Evolutionary conservation across 2,797 vertebrate species (phyloP), one percentile per base, ranked within the genome.

Genomic region (Chelonia mydas): DNA sequence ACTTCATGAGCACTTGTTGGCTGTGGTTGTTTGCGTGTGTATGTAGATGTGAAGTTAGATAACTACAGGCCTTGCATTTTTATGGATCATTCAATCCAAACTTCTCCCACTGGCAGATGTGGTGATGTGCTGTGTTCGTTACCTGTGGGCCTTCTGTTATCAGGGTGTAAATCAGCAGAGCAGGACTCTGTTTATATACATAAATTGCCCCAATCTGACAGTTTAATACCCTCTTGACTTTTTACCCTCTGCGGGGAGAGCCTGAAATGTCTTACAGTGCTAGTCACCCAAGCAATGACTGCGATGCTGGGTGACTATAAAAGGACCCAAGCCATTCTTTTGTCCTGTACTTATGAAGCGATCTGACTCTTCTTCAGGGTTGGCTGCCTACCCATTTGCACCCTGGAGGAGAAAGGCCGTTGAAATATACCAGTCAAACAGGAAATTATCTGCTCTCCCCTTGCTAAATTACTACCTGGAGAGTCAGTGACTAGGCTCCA

Each of bases 21-120:
- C 97, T 92, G 94, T 27, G 97, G 96, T 93, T 96, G 93, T 95
- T 97, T 97, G 93, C 96, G 89, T 96, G 96, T 97, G 93, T 89
- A 93, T 97, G 96, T 91, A 95, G 97, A 98, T 98, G 95, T 94
- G 96, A 94, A 92, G 95, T 59, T 88, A 95, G 97, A 98, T 98
- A 98, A 98, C 94, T 96, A 92, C 92, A 93, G 88, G 94, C 83
- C 90, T 95, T 84, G 92, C 96, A 95, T 95, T 97, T 98, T 98
- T 97, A 98, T 98, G 97, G 97, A 92, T 97, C 97, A 97, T 97
- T 97, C 97, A 98, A 97, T 98, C 96, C 95, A 92, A 97, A 97
- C 96, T 81, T 95, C 96, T 97, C 96, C 95, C 96, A 94, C 91
- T 85, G 91, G 96, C 97, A 97, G 96, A 97, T 96, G 97, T 94